These are phyloP conservation scores for Callimorpha dominula DNA, from an alignment of 2,888 invertebrate genomes.

Conservation along the genomic window DNA sequence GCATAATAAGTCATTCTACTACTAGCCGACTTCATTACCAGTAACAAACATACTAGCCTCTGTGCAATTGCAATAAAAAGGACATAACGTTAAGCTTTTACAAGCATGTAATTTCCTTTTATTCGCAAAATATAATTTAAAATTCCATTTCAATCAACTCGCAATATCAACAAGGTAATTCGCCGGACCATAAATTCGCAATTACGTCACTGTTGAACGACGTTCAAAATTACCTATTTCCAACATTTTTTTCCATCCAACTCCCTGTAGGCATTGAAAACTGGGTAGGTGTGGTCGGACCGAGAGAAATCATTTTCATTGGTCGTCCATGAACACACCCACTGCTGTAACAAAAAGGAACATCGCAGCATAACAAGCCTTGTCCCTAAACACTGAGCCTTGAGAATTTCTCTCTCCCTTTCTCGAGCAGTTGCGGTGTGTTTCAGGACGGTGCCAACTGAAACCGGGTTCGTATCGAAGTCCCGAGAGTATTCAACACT, in stretches of 20 bases:
- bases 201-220: conserved; percentile 80
- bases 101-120: conserved; percentile 21
- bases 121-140: conserved; percentile 45
- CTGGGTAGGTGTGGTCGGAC: conserved; percentile 78
- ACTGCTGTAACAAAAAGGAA: conserved; percentile 77
- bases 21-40: not conserved
- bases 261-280: conserved; percentile 85
- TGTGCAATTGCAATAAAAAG: not conserved
- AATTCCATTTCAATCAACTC: conserved; percentile 56
- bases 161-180: conserved; percentile 50
- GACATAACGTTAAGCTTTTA: conserved; percentile 11
- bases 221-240: conserved; percentile 83
- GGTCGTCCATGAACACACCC: conserved; percentile 75
- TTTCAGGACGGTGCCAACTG: conserved; percentile 82
- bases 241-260: conserved; percentile 80
- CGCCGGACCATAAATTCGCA: conserved; percentile 74
- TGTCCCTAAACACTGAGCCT: conserved; percentile 77
- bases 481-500: conserved; percentile 63
- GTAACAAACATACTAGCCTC: not conserved
- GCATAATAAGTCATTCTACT: not conserved
- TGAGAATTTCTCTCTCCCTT: conserved; percentile 85
- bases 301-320: conserved; percentile 74
- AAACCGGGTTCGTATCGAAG: conserved; percentile 73
- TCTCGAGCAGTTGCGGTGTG: conserved; percentile 70
- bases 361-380: conserved; percentile 56